Conservation (phyloP, 2,888 invertebrate species). For the Psococerastis gibbosa region DNA sequence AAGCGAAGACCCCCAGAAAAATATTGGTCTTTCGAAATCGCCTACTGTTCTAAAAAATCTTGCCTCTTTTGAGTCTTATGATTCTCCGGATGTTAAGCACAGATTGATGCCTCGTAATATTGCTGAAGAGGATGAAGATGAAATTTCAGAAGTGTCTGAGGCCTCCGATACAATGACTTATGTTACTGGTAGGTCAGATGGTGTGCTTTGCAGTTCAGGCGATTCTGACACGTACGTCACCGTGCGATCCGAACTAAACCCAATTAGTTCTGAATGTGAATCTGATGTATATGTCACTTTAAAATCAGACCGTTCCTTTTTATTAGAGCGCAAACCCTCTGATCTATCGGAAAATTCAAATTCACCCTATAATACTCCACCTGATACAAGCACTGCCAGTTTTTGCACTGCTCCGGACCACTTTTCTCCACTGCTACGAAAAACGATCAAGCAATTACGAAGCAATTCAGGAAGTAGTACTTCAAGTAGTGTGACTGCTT, state of each 20-base stretch:
- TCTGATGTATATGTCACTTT: slow-evolving; percentile 2
- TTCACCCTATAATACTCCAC: slow-evolving; percentile 7
- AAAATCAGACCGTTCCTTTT: background rate
- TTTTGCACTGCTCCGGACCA: slow-evolving; percentile 4
- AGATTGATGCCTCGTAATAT: background rate
- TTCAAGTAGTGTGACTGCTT: background rate
- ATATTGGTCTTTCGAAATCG: slow-evolving; percentile 3
- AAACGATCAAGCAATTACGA: background rate
- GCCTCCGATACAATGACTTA: slow-evolving; percentile 2
- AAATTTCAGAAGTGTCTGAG: slow-evolving; percentile 1
- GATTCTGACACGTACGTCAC: slow-evolving; percentile 8
- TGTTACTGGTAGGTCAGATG: slow-evolving; percentile 2
- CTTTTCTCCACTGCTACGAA: background rate
- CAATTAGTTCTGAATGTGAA: background rate
- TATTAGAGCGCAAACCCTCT: slow-evolving; percentile 1
- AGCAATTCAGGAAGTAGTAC: background rate
- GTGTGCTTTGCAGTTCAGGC: background rate
- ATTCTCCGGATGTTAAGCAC: background rate
- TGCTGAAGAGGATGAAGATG: background rate
- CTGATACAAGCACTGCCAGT: slow-evolving; percentile 6
- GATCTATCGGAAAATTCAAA: slow-evolving; percentile 4
- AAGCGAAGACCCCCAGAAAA: background rate
- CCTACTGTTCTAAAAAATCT: slow-evolving; percentile 7
- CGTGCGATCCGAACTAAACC: background rate
- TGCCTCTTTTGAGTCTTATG: slow-evolving; percentile 1